Conservation (phyloP, 2,113 vertebrate genomes). For the Mobula hypostoma region DNA sequence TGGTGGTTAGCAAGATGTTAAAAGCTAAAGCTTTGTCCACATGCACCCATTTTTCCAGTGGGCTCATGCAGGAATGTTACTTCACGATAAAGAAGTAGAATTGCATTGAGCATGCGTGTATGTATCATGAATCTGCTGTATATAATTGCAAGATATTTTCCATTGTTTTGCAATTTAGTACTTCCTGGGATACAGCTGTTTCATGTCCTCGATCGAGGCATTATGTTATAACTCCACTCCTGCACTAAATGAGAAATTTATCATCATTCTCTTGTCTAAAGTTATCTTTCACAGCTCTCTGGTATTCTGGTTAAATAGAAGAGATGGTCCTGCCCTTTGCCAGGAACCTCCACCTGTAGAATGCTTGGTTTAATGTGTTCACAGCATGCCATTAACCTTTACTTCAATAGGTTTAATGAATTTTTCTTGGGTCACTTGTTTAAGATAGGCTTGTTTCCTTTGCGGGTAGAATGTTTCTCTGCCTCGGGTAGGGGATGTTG, state of each 20-base stretch:
- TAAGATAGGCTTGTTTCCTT: neutral
- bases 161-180: neutral
- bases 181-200: neutral
- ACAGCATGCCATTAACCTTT: neutral
- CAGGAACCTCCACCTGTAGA: neutral
- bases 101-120: neutral
- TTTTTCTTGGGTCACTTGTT: neutral
- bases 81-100: neutral
- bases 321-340: neutral
- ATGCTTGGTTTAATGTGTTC: neutral
- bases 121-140: neutral
- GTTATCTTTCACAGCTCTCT: constrained; percentile 6
- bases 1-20: neutral
- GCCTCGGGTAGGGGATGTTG: neutral
- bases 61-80: neutral
- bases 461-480: no score
- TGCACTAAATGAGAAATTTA: neutral
- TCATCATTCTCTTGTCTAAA: constrained; percentile 11
- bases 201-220: neutral
- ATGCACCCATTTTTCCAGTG: no score
- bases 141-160: neutral
- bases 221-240: neutral
- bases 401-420: neutral
- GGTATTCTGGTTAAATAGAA: constrained; percentile 8
- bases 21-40: neutral